Base-by-base conservation (phyloP, 2,888 invertebrate species). In the Anoplius nigerrimus region DNA sequence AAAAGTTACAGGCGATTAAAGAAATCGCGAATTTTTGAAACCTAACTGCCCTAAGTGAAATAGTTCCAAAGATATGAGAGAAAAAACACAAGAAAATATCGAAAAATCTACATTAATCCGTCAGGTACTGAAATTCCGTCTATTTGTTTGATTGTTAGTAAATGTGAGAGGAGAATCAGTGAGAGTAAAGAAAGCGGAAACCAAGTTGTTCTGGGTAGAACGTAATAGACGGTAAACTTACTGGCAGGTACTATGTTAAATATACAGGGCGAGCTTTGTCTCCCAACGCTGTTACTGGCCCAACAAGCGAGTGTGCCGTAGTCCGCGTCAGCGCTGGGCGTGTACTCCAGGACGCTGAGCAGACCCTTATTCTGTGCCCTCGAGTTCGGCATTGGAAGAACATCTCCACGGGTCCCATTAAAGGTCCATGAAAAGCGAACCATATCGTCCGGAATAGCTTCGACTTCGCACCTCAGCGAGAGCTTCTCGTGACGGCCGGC, bases 281-380 rank as follows among this genome's bases (percentile, higher is more conserved):
- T 92, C 27, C 97, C 97, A 16, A 96, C 93, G 74, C 92, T 92
- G 87, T 97, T 97, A 87, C 93, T 93, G 3, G 96, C 96, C 96
- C 96, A 96, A 86, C 97, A 97, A 4, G 95, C 94, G 21, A 97
- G 89, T 81, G 95, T 95, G 70, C 96, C 96, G 76, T 95, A 91
- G 84, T 96, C 96, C 42, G 90, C 85, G 84, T 90, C 90, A 5
- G 86, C 84, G 55, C 87, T 86, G n/a, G 92, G 91, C 6, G 90
- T 90, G 84, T 92, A 93, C 73, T 91, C 90, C 74, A 94, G 90
- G 82, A 89, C 87, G 72, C 91, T 91, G 70, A 89, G 85, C 69
- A 90, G 88, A 53, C 90, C 90, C 74, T 89, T 88, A 77, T 90
- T 90, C 81, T 88, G 87, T 88, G 92, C 88, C 89, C 92, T 89